Base-by-base conservation (phyloP, 2,888 invertebrate genomes). In the Tenthredo notha region DNA sequence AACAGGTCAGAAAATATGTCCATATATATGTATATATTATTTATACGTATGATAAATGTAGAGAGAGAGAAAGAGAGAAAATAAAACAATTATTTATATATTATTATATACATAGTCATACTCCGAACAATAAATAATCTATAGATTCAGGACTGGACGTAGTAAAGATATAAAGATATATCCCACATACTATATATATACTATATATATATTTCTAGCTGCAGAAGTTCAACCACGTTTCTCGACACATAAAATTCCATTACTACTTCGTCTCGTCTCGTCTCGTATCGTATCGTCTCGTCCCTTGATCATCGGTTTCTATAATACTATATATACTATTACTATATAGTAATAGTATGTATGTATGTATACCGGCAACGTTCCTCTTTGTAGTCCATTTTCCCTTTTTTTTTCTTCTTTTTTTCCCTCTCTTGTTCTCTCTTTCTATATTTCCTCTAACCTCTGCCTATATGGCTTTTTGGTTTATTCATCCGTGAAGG, bases 401-500 rank as follows among this genome's bases (percentile, higher is more conserved):
- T 67, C 40, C 12, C 65, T 83, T 37, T 10, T 40, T 15, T 70
- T 12, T 37, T 15, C 18, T 54, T 65, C 50, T 61, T 54, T 47
- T 21, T 54, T 37, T n/a, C 80, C 37, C 40, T 33, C 40, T 61
- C 82, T 85, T 70, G 40, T 18, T 78, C 43, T 58, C 84, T 86
- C 70, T 58, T 70, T 70, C 84, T 37, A 37, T 37, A 0, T 37
- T 37, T 37, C 37, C 37, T 65, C 77, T 58, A 40, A 29, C 58
- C 72, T 74, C 33, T 82, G 54, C 50, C 50, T 25, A 9, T 25
- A 9, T 40, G 12, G 77, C 54, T 67, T 84, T 83, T 74, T 33
- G 85, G 88, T 89, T 89, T 89, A 88, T 89, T 89, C 88, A 89
- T 86, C 87, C 87, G 87, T 88, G 84, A 88, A 47, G 72, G 72